These are phyloP conservation scores for Luffia ferchaultella DNA, from an alignment of 2,888 invertebrate species.

Conservation along the genomic window DNA sequence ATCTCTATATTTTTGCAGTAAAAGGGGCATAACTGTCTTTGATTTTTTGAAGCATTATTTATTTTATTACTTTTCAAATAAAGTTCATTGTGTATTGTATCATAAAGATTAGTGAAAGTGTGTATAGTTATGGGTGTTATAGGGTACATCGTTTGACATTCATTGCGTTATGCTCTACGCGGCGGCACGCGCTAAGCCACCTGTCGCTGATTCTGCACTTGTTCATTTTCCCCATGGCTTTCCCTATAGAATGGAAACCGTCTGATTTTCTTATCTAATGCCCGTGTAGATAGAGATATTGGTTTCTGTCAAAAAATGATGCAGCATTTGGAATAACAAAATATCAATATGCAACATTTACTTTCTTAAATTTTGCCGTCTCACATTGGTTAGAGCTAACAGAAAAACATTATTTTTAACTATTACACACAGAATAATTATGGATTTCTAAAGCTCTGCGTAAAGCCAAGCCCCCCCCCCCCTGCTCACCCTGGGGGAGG, in stretches of 20 bases:
- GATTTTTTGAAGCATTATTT: slow-evolving; percentile 22
- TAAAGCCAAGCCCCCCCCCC: no score
- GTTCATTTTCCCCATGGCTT: slow-evolving; percentile 22
- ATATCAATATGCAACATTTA: no score
- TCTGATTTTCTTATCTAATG: no score
- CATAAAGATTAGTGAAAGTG: slow-evolving; percentile 17
- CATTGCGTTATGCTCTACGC: slow-evolving; percentile 58
- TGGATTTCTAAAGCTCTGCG: no score
- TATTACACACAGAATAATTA: no score
- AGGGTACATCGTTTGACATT: slow-evolving; percentile 45
- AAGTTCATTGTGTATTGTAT: slow-evolving; percentile 18
- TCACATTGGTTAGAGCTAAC: no score
- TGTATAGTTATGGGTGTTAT: neutral
- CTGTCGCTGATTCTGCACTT: slow-evolving; percentile 56
- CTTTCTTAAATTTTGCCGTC: no score
- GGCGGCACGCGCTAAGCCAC: slow-evolving; percentile 56
- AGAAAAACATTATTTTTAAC: no score
- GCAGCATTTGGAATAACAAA: no score
- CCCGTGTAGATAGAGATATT: no score
- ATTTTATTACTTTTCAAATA: slow-evolving; percentile 24
- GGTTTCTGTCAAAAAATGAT: no score
- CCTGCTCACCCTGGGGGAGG: no score
- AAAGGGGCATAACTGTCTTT: slow-evolving; percentile 30
- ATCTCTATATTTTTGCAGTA: slow-evolving; percentile 30
- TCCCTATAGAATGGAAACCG: slow-evolving; percentile 17